Evolutionary conservation across 2,113 vertebrate species (phyloP).

Genomic region (Petrocephalus microphthalmus): DNA sequence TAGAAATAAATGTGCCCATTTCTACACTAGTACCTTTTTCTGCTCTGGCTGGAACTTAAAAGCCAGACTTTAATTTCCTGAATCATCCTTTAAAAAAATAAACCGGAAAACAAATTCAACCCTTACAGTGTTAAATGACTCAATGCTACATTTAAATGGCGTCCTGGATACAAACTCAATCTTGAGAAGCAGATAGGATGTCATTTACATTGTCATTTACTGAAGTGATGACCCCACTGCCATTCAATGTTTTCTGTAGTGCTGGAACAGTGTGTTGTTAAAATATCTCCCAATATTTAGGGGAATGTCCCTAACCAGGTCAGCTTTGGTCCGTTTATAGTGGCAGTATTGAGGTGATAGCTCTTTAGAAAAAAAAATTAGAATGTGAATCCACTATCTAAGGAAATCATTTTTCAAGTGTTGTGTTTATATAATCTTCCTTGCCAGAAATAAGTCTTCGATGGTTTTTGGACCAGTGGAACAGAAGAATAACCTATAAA

Average conservation of each 20-base stretch:
- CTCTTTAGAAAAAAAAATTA: neutral
- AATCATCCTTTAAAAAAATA: neutral
- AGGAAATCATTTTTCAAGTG: neutral
- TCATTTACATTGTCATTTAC: neutral
- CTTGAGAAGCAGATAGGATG: neutral
- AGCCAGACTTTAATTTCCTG: neutral
- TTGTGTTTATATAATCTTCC: neutral
- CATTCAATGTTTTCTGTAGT: neutral
- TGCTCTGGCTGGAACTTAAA: neutral
- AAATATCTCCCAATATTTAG: neutral
- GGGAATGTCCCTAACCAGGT: neutral
- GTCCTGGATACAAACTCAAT: neutral
- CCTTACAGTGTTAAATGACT: neutral
- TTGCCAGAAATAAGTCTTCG: neutral
- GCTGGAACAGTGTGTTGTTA: conserved; percentile 6
- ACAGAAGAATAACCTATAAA: neutral
- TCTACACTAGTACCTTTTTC: neutral
- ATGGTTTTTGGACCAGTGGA: neutral
- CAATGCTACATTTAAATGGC: conserved; percentile 15
- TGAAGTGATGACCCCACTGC: neutral
- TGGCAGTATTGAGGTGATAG: neutral
- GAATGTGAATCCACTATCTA: neutral
- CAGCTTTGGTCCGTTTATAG: neutral
- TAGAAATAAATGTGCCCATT: neutral
- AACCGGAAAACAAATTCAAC: neutral